Percentiles rank a stretch among this genome's conserved stretches.
phyloP scores from a whole-genome alignment of 2,888 invertebrate species.

The Diploptera punctata region DNA sequence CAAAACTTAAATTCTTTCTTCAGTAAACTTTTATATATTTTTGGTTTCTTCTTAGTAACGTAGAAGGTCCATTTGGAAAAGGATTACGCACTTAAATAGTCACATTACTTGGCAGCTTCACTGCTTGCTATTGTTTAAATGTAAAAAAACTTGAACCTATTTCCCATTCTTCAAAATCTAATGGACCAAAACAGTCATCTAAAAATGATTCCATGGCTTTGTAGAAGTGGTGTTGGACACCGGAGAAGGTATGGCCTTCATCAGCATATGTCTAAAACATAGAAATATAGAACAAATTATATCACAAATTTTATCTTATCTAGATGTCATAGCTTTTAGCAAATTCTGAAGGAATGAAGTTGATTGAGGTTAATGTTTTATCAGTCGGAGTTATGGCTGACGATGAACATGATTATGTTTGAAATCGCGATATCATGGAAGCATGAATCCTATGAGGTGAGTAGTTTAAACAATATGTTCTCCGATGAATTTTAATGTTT shows the following conservation, averaged over 20 bases:
- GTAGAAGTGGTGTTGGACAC: slow-evolving; percentile 79
- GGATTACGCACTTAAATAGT: not conserved
- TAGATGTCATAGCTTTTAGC: too few species aligned
- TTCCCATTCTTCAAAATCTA: slow-evolving; percentile 75
- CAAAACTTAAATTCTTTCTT: not conserved
- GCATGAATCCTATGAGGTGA: too few species aligned
- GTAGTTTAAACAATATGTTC: too few species aligned
- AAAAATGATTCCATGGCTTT: slow-evolving; percentile 87
- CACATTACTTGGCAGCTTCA: not conserved
- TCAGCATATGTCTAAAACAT: slow-evolving; percentile 85
- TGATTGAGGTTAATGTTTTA: too few species aligned
- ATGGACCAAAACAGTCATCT: slow-evolving; percentile 80
- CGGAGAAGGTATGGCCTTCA: slow-evolving; percentile 77
- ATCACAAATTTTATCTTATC: too few species aligned
- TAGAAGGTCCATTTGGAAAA: not conserved
- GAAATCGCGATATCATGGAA: too few species aligned
- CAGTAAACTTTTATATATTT: not conserved
- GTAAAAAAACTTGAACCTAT: slow-evolving; percentile 63
- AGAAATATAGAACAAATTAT: too few species aligned
- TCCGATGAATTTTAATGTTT: too few species aligned
- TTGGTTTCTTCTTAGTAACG: not conserved
- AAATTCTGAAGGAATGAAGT: too few species aligned
- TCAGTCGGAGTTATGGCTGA: too few species aligned
- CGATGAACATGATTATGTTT: too few species aligned
- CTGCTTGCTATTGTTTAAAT: slow-evolving; percentile 50